Evolutionary conservation across 2,888 invertebrate genomes (phyloP).

Genomic region (Timema podura): DNA sequence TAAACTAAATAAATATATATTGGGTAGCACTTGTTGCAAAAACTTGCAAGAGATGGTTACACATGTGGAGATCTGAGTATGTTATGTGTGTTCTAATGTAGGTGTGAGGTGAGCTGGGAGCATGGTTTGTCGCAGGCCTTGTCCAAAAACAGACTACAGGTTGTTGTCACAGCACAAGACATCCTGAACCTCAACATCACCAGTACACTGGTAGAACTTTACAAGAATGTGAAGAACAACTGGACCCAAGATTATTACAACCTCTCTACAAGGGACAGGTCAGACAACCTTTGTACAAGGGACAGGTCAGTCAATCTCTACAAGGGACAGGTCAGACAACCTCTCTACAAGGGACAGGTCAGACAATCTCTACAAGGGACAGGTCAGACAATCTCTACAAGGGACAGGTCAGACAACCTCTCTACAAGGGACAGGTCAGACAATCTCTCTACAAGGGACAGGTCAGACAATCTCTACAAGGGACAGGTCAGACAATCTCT

Average conservation of each 20-base stretch:
- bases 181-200: conserved; percentile 85
- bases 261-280: conserved; percentile 33
- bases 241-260: conserved; percentile 62
- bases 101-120: conserved; percentile 65
- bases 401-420: too few species aligned
- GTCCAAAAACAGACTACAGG: conserved; percentile 57
- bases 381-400: too few species aligned
- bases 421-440: too few species aligned
- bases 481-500: too few species aligned
- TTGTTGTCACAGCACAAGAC: conserved; percentile 63
- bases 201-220: conserved; percentile 76
- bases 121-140: conserved; percentile 56
- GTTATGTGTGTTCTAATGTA: conserved; percentile 37
- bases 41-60: neutral
- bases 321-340: too few species aligned
- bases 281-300: too few species aligned
- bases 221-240: conserved; percentile 27
- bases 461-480: too few species aligned
- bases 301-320: too few species aligned
- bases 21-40: conserved; percentile 5
- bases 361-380: too few species aligned
- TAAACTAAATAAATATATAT: too few species aligned
- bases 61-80: neutral
- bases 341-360: too few species aligned
- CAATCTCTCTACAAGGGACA: too few species aligned